phyloP scores from a whole-genome alignment of 92 coral and sea anemone species.

The Porites cylindrica region DNA sequence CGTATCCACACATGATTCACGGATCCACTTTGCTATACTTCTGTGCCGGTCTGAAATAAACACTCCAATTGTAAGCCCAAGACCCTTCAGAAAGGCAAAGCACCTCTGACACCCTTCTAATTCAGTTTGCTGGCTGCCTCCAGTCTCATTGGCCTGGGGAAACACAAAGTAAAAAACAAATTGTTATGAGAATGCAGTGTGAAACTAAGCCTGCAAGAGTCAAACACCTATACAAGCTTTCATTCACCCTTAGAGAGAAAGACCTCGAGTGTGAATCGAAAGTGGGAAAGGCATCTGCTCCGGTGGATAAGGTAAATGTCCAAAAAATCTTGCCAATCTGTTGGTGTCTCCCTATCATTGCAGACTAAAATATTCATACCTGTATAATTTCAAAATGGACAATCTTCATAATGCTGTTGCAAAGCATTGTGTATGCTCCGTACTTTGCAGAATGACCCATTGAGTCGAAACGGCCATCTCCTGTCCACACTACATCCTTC shows the following conservation, averaged over 20 bases:
- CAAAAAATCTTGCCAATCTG: too few relatives aligned
- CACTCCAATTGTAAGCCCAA: too few relatives aligned
- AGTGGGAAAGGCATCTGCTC: too few relatives aligned
- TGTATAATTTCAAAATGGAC: background rate
- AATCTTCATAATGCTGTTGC: background rate
- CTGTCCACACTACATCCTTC: constrained; percentile 43
- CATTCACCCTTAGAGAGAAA: too few relatives aligned
- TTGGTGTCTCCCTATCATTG: too few relatives aligned
- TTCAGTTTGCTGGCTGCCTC: constrained; percentile 24
- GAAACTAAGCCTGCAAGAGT: too few relatives aligned
- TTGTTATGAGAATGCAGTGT: too few relatives aligned
- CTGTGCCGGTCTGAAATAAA: background rate
- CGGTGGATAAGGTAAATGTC: too few relatives aligned
- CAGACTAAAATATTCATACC: background rate
- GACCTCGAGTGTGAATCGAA: too few relatives aligned
- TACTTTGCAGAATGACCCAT: constrained; percentile 1
- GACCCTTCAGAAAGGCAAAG: too few relatives aligned
- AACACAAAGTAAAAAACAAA: background rate
- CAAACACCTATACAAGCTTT: too few relatives aligned
- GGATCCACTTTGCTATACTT: constrained; percentile 68
- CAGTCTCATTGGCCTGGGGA: constrained; percentile 70
- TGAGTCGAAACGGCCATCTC: constrained; percentile 36
- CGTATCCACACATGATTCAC: constrained; percentile 18
- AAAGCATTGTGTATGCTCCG: background rate
- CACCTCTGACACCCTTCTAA: too few relatives aligned